These are phyloP conservation scores for Drosophila orosa DNA, from an alignment of 1,140 invertebrate species.

Conservation along the genomic window DNA sequence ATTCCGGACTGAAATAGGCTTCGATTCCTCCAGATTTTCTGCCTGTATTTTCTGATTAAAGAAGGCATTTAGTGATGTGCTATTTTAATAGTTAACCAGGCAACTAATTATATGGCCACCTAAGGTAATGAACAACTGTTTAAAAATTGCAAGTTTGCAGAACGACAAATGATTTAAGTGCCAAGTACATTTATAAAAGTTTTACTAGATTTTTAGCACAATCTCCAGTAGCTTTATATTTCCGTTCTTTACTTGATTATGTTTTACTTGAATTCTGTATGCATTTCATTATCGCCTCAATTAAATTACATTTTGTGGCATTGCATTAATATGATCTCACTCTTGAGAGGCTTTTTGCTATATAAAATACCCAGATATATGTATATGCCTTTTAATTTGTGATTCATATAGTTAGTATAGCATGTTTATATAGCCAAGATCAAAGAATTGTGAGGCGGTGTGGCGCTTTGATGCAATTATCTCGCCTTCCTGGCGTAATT, in stretches of 20 bases:
- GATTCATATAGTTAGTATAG: conserved; percentile 4
- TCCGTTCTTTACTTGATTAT: not conserved
- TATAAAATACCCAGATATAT: not conserved
- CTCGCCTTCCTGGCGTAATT: conserved; percentile 30
- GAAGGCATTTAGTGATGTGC: not conserved
- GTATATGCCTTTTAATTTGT: not conserved
- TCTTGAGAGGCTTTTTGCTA: conserved; percentile 14
- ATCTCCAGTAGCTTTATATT: not conserved
- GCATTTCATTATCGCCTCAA: conserved; percentile 26
- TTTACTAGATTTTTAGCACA: not conserved
- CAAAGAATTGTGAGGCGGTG: conserved; percentile 22
- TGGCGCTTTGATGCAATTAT: conserved; percentile 53
- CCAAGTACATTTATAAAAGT: not conserved
- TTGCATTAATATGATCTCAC: conserved; percentile 39
- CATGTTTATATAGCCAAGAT: conserved; percentile 34
- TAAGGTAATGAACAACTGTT: conserved; percentile 24
- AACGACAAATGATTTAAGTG: not conserved
- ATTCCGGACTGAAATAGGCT: not conserved
- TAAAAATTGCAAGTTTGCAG: not conserved
- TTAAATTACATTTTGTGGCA: conserved; percentile 13
- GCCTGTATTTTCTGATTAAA: not conserved
- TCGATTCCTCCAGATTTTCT: not conserved
- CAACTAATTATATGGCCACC: not conserved
- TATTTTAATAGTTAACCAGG: not conserved
- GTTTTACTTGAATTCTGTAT: conserved; percentile 1